phyloP scores from a whole-genome alignment of 2,113 vertebrate species.

The Antidorcas marsupialis region DNA sequence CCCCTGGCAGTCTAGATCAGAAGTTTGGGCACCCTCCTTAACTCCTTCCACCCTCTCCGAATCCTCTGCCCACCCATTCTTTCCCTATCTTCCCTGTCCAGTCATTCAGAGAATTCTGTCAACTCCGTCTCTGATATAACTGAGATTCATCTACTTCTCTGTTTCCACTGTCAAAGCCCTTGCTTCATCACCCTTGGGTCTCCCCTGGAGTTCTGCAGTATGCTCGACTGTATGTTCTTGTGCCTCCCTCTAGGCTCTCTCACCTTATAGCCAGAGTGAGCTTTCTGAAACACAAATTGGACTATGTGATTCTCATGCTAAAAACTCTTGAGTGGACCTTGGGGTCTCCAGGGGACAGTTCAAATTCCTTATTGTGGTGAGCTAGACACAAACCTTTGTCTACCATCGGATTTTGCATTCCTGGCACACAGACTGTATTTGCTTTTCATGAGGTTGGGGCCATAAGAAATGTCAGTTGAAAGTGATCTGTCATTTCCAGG shows the following conservation, averaged over 20 bases:
- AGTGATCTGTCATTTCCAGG: background rate
- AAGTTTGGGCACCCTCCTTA: background rate
- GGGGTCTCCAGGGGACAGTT: background rate
- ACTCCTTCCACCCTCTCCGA: background rate
- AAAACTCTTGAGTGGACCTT: background rate
- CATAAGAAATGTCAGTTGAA: background rate
- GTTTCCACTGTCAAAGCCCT: background rate
- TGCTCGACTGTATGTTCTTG: accelerated
- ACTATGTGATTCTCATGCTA: background rate
- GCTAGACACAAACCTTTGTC: background rate
- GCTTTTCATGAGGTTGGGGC: background rate
- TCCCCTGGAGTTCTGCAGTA: accelerated
- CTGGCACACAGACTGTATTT: background rate
- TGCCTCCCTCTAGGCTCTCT: background rate
- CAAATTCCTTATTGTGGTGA: background rate
- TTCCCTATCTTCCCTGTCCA: background rate
- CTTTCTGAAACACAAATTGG: background rate
- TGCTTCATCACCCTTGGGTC: background rate
- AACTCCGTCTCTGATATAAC: background rate
- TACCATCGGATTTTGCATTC: background rate
- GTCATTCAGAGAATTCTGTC: background rate
- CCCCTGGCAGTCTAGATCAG: background rate
- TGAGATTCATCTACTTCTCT: background rate
- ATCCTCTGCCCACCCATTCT: background rate
- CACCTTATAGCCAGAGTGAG: no score